A percentile compares a stretch with the other conserved stretches of the same genome.
Evolutionary conservation across 2,797 vertebrate genomes (phyloP).

Genomic region (Leuciscus waleckii): DNA sequence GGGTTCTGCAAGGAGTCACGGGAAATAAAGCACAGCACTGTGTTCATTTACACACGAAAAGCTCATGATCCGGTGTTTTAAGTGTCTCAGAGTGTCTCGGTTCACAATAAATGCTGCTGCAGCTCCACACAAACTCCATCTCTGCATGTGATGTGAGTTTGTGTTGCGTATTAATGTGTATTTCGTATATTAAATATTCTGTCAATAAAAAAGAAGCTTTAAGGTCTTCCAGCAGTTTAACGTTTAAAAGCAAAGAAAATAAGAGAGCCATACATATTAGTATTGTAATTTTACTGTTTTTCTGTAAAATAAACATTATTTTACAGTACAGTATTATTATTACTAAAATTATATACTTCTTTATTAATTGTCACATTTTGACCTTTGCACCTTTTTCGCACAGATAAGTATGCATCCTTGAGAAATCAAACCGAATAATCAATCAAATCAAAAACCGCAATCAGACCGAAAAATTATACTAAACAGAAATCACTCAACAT

Average conservation of each 20-base stretch:
- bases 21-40: background rate
- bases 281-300: background rate
- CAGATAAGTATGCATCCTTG: background rate
- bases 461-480: background rate
- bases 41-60: background rate
- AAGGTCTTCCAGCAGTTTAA: background rate
- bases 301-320: background rate
- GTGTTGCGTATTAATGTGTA: background rate
- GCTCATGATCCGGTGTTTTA: background rate
- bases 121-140: background rate
- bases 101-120: background rate
- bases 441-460: background rate
- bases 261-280: background rate
- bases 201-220: background rate
- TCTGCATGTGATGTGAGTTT: background rate
- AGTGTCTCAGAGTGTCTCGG: background rate
- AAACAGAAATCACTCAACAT: conserved; percentile 38
- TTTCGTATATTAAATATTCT: background rate
- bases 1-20: background rate
- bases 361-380: background rate
- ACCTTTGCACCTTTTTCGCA: background rate
- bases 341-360: background rate
- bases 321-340: background rate
- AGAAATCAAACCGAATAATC: background rate
- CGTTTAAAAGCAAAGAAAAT: background rate